Percentiles rank a stretch among this genome's conserved stretches.
Evolutionary conservation across 2,797 vertebrate genomes (phyloP).

Genomic region (Pangasius macronema): DNA sequence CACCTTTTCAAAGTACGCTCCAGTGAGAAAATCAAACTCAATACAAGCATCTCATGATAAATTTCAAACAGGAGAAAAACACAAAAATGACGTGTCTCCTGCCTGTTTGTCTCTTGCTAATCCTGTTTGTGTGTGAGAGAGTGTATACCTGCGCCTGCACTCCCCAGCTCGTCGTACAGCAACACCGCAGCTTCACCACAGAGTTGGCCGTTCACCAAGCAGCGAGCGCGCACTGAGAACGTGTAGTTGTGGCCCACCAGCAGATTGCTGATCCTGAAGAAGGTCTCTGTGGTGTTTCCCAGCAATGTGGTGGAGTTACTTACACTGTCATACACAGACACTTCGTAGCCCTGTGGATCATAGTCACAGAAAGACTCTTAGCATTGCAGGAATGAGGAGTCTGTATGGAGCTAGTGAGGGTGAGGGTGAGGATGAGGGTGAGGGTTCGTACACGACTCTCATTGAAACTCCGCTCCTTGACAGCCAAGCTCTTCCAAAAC

Average conservation of each 20-base stretch:
- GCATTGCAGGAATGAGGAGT: not conserved
- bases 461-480: constrained; percentile 89
- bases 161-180: constrained; percentile 81
- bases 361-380: not conserved
- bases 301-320: constrained; percentile 83
- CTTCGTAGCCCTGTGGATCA: constrained; percentile 86
- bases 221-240: constrained; percentile 89
- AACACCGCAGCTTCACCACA: constrained; percentile 90
- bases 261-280: constrained; percentile 89
- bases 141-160: constrained; percentile 65
- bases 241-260: constrained; percentile 92
- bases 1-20: not conserved
- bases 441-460: constrained; percentile 89
- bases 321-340: constrained; percentile 87
- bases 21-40: not conserved
- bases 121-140: too few relatives aligned
- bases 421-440: not conserved
- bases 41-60: not conserved
- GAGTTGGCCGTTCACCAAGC: constrained; percentile 85
- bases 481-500: constrained; percentile 93
- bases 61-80: not conserved
- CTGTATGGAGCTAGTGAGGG: not conserved
- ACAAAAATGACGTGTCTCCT: not conserved
- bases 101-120: not conserved
- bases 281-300: constrained; percentile 93